These are phyloP conservation scores for Synanthedon myopaeformis DNA, from an alignment of 2,888 invertebrate genomes.

Conservation along the genomic window DNA sequence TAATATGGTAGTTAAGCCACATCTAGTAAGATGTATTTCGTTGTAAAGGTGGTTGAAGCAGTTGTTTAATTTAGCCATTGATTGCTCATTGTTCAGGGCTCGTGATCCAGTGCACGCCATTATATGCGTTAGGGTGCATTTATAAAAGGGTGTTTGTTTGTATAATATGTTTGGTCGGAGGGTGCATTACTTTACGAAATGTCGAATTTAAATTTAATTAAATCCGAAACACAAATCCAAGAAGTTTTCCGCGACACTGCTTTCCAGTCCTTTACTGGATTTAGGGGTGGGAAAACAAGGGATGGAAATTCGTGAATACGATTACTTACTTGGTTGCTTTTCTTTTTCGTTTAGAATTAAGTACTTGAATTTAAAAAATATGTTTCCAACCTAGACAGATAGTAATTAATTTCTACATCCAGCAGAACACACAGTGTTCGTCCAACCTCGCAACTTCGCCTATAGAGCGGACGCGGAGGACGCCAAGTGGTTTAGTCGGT, in stretches of 20 bases:
- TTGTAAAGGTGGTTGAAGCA: constrained; percentile 23
- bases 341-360: too few relatives aligned
- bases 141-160: constrained; percentile 35
- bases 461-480: too few relatives aligned
- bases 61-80: constrained; percentile 66
- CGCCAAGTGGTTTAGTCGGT: too few relatives aligned
- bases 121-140: constrained; percentile 34
- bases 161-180: constrained; percentile 35
- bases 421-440: too few relatives aligned
- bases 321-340: too few relatives aligned
- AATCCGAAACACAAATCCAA: constrained; percentile 2
- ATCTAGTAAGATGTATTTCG: constrained; percentile 11
- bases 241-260: not conserved
- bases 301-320: too few relatives aligned
- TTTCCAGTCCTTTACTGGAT: not conserved
- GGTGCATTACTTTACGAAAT: constrained; percentile 39
- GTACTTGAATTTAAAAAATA: too few relatives aligned
- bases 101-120: constrained; percentile 28
- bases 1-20: constrained; percentile 1
- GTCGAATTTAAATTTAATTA: constrained; percentile 31
- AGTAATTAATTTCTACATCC: too few relatives aligned
- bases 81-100: constrained; percentile 60
- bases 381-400: too few relatives aligned
- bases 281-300: not conserved
- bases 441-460: too few relatives aligned